Evolutionary conservation across 2,797 vertebrate genomes (phyloP).

Genomic region (Coilia nasus): DNA sequence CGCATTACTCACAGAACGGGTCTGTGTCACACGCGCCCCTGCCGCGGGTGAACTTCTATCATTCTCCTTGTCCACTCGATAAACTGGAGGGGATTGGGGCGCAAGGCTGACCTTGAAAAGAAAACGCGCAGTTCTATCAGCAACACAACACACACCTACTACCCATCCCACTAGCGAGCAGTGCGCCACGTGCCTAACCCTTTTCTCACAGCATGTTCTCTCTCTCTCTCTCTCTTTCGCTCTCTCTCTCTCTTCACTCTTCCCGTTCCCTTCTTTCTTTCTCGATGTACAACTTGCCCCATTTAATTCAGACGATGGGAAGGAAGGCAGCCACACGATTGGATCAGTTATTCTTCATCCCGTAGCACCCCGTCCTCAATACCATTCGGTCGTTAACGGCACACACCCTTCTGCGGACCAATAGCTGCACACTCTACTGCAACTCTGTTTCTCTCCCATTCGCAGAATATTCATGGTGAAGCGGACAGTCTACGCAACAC

Average conservation of each 20-base stretch:
- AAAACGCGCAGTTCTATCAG: neutral
- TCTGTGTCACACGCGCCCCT: constrained; percentile 22
- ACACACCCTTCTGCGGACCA: constrained; percentile 16
- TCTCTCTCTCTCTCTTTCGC: neutral
- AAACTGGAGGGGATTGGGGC: neutral
- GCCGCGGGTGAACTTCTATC: constrained; percentile 16
- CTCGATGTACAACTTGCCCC: neutral
- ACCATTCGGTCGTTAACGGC: constrained; percentile 13
- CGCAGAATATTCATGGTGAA: constrained; percentile 19
- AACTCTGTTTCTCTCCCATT: constrained; percentile 16
- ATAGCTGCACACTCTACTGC: constrained; percentile 9
- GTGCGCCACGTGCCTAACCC: constrained; percentile 8
- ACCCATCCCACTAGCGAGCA: neutral
- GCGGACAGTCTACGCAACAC: neutral
- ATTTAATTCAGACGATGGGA: neutral
- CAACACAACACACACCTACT: neutral
- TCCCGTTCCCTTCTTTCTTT: neutral
- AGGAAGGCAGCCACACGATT: neutral
- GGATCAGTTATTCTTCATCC: constrained; percentile 1
- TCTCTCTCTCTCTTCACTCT: neutral
- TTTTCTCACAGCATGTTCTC: neutral
- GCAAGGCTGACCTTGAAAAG: neutral
- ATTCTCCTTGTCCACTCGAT: neutral
- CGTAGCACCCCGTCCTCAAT: neutral
- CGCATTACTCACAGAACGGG: constrained; percentile 30